phyloP scores from a whole-genome alignment of 2,113 vertebrate species.

The Gymnorhina tibicen region DNA sequence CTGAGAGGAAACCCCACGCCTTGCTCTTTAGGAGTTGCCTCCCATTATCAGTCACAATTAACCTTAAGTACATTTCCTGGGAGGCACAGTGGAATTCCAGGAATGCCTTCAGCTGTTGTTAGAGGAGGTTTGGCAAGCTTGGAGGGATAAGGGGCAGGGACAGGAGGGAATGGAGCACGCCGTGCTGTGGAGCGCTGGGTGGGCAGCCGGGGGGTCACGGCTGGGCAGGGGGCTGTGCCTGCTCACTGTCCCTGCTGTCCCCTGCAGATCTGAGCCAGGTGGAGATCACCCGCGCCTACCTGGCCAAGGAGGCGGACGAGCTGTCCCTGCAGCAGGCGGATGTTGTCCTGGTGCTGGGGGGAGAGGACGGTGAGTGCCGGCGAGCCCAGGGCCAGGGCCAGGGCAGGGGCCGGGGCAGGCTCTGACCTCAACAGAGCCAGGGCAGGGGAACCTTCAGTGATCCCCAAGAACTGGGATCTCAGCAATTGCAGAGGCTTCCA shows the following conservation, averaged over 20 bases:
- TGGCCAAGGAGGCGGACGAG: constrained; percentile 87
- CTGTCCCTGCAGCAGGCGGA: constrained; percentile 87
- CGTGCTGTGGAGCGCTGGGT: not conserved
- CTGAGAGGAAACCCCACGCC: accelerated
- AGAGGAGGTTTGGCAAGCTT: not conserved
- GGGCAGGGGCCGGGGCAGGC: too few species aligned
- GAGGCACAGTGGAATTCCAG: not conserved
- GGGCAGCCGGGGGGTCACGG: not conserved
- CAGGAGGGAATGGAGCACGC: not conserved
- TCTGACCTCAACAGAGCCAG: too few species aligned
- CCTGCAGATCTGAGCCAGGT: constrained; percentile 83
- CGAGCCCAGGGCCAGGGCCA: accelerated
- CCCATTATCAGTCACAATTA: not conserved
- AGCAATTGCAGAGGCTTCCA: not conserved
- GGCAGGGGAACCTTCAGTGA: too few species aligned
- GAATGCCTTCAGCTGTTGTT: not conserved
- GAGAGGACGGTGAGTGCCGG: constrained; percentile 78
- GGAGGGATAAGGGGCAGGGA: not conserved
- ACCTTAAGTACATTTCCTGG: not conserved
- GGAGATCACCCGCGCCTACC: constrained; percentile 84
- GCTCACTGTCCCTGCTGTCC: not conserved
- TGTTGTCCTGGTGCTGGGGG: constrained; percentile 81
- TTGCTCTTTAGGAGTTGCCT: not conserved
- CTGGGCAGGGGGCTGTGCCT: not conserved
- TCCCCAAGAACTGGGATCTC: accelerated